Percentiles rank a stretch among this genome's conserved stretches.
Conservation (phyloP, 2,113 vertebrate species). For the Poecile atricapillus region DNA sequence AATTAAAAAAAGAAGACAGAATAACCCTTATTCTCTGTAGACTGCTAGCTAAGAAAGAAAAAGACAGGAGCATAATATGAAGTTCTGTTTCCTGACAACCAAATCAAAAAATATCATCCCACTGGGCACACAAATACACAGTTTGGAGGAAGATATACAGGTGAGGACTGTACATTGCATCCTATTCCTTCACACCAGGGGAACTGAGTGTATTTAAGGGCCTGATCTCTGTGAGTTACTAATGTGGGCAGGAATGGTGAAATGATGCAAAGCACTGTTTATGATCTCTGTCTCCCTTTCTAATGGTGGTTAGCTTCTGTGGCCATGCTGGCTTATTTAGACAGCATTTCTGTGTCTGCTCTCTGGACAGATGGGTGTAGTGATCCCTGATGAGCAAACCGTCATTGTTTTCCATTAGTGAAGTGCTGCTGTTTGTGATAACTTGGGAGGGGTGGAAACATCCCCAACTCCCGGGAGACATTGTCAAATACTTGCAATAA, state of each 20-base stretch:
- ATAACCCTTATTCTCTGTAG: neutral
- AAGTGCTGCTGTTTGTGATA: neutral
- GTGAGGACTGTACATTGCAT: neutral
- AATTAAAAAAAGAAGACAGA: neutral
- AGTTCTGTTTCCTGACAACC: neutral
- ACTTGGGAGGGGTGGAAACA: neutral
- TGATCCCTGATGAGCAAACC: neutral
- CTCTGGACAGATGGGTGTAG: neutral
- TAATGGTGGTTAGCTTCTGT: slow-evolving; percentile 8
- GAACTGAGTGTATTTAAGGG: neutral
- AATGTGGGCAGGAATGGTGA: slow-evolving; percentile 8
- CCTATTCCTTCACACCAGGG: neutral
- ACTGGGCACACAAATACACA: neutral
- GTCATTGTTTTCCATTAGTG: neutral
- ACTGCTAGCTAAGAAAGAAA: neutral
- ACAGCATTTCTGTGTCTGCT: neutral
- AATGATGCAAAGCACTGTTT: slow-evolving; percentile 1
- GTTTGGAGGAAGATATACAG: slow-evolving; percentile 4
- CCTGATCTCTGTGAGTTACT: slow-evolving; percentile 6
- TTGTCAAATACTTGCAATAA: neutral
- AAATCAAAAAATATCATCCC: slow-evolving; percentile 28
- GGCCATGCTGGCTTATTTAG: neutral
- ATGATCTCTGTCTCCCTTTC: neutral
- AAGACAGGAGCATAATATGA: neutral
- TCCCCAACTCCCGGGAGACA: neutral